Base-by-base conservation (phyloP, 2,888 invertebrate genomes). In the Malachius bipustulatus region DNA sequence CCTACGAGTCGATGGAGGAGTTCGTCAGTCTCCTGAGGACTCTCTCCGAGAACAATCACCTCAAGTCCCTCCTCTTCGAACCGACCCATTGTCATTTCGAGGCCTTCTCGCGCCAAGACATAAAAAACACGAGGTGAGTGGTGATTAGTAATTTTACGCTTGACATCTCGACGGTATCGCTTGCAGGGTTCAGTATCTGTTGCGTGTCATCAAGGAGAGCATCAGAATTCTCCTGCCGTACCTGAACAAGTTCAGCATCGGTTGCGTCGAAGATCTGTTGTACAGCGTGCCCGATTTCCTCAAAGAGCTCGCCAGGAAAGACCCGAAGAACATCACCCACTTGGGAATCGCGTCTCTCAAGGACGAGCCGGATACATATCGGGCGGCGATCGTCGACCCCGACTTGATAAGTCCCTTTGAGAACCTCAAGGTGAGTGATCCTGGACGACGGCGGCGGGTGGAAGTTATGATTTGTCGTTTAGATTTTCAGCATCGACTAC, bases 281-380 rank as follows among this genome's bases (percentile, higher is more conserved):
- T 47, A 55, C 32, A 51, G 52, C 41, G 45, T 57, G 29, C 54
- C 58, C 32, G 49, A 56, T 36, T 49, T 56, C 38, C 41, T 58
- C 35, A 43, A 47, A 35, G 45, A 55, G 24, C 40, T 63, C 29
- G 56, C 60, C 34, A 49, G 57, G 38, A 52, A 59, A 32, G 61
- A 62, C 41, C 64, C 75, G 30, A 65, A 69, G 46, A 69, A 71
- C 38, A 56, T 82, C 32, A 66, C 69, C 39, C 66, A 71, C 42
- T 63, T 82, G 28, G 77, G 79, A 47, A 61, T 82, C 47, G 77
- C 80, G 44, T 77, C 79, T 33, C 71, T 82, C 16, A 82, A 81
- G 59, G 77, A 77, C 55, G 76, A 80, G 64, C 77, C 80, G 37
- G 71, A 73, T 49, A 68, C 71, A 50, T 80, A 80, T 60, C 45